These are phyloP conservation scores for Macquaria ambigua DNA, from an alignment of 2,113 vertebrate genomes.

Conservation along the genomic window DNA sequence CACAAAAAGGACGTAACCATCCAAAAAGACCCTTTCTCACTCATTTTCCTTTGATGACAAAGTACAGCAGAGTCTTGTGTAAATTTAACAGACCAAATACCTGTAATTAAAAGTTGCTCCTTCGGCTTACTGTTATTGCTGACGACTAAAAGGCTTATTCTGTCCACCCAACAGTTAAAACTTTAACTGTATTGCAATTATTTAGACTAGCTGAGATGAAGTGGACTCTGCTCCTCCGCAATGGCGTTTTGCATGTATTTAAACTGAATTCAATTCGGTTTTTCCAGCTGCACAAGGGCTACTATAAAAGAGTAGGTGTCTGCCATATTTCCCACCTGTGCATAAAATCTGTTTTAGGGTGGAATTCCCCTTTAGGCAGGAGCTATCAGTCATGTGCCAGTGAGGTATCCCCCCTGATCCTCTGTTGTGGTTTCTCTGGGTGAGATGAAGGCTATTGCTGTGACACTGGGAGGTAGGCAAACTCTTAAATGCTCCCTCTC, in stretches of 20 bases:
- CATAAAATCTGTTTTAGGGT: slow-evolving; percentile 54
- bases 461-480: slow-evolving; percentile 74
- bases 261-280: neutral
- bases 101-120: neutral
- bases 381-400: slow-evolving; percentile 73
- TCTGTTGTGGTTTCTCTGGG: slow-evolving; percentile 83
- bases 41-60: slow-evolving; percentile 9
- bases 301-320: slow-evolving; percentile 11
- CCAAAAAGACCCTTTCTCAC: neutral
- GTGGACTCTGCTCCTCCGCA: neutral
- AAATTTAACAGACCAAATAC: neutral
- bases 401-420: slow-evolving; percentile 55
- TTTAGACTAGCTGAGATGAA: neutral
- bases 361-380: slow-evolving; percentile 79
- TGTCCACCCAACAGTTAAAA: slow-evolving; percentile 3
- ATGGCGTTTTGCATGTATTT: neutral
- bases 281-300: slow-evolving; percentile 35
- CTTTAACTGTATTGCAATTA: neutral
- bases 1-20: neutral
- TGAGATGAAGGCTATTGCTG: slow-evolving; percentile 82
- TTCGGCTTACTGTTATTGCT: neutral
- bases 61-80: neutral
- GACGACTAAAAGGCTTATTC: slow-evolving; percentile 7
- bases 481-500: slow-evolving; percentile 63
- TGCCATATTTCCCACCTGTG: slow-evolving; percentile 51